These are phyloP conservation scores for Characodon lateralis DNA, from an alignment of 2,797 vertebrate species.

Conservation along the genomic window DNA sequence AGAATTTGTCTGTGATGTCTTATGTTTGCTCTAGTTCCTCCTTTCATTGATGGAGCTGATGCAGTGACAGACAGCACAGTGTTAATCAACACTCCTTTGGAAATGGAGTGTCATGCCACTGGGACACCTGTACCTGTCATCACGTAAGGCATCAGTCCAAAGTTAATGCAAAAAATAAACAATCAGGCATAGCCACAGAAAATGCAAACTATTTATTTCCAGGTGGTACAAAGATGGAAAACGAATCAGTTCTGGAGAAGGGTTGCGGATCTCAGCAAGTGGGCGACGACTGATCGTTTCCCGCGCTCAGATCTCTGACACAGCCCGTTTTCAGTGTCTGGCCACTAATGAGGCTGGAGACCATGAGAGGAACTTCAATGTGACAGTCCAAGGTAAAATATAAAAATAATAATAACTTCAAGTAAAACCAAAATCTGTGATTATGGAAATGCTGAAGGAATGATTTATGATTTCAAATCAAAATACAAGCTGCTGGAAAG, in stretches of 20 bases:
- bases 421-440: not conserved
- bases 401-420: not conserved
- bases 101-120: slow-evolving; percentile 88
- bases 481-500: slow-evolving; percentile 56
- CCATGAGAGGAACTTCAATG: slow-evolving; percentile 86
- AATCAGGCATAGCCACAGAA: not conserved
- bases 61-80: slow-evolving; percentile 84
- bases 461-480: slow-evolving; percentile 35
- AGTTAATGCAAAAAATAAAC: not conserved
- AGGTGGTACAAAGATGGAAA: slow-evolving; percentile 76
- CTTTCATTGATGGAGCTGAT: slow-evolving; percentile 84
- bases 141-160: slow-evolving; percentile 80
- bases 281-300: slow-evolving; percentile 87
- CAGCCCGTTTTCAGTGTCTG: slow-evolving; percentile 89
- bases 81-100: slow-evolving; percentile 85
- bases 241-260: slow-evolving; percentile 78
- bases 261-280: slow-evolving; percentile 79
- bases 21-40: slow-evolving; percentile 82
- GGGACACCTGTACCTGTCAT: slow-evolving; percentile 88
- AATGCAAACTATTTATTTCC: not conserved
- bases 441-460: not conserved
- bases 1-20: not conserved
- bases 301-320: slow-evolving; percentile 87
- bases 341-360: slow-evolving; percentile 90
- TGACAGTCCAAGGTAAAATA: slow-evolving; percentile 88